Evolutionary conservation across 2,797 vertebrate genomes (phyloP), one percentile per base, ranked within the genome.

Genomic region (Lepidocolaptes lacrymiger): DNA sequence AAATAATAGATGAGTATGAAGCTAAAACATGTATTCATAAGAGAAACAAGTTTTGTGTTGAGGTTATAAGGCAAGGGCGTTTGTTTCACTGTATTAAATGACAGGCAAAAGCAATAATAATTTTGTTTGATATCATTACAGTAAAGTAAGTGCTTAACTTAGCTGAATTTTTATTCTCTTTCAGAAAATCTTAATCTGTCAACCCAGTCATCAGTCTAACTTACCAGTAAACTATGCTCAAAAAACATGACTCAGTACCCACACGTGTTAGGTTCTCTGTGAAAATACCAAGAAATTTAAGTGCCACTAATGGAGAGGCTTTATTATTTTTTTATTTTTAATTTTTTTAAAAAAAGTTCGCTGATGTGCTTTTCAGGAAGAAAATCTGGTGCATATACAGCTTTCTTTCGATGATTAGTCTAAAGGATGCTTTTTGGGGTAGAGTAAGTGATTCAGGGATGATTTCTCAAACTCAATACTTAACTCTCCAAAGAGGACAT

Each of bases 391-490:
- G n/a, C 46, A 51, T 46, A 14, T 46, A 36, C 10, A 66, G 34
- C 13, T 91, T 88, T 64, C 32, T 86, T 91, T 68, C 14, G 7
- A 27, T 55, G 36, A n/a, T 83, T 95, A 77, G 81, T 75, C 66
- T 85, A 34, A 48, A 51, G 76, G 24, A 51, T 84, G 58, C 46
- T 75, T 73, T 32, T 34, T 93, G 73, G 84, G 69, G 22, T 85
- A 84, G 32, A 81, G 34, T 66, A 71, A 76, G 51, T 51, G 79
- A 73, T 81, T 88, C 69, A 86, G 73, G 49, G 76, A 39, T 72
- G 73, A 52, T 34, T 86, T 58, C 76, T 94, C 69, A 69, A 84
- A 78, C 69, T 88, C 79, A 90, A n/a, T 89, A 55, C 28, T 92
- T 71, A 34, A 54, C 30, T 84, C 26, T 61, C 24, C 9, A 18